Evolutionary conservation across 2,113 vertebrate species (phyloP).

Genomic region (Aegithalos caudatus): DNA sequence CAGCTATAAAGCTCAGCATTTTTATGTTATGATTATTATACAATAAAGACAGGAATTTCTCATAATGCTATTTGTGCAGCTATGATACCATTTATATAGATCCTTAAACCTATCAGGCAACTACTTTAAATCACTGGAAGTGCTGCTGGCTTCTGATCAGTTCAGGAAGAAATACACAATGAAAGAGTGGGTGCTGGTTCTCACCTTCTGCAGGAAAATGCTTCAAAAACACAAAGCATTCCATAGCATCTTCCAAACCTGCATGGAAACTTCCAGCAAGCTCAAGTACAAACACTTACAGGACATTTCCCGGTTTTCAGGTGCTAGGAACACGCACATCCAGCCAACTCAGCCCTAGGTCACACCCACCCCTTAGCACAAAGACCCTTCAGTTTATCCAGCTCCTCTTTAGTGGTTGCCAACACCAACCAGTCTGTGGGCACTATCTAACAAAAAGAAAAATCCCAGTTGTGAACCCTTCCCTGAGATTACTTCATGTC

Average conservation of each 20-base stretch:
- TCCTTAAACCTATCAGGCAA: constrained; percentile 1
- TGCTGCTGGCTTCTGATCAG: not conserved
- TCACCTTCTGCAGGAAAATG: not conserved
- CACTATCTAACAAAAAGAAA: not conserved
- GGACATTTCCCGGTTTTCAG: not conserved
- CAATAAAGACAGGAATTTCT: constrained; percentile 17
- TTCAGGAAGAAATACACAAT: not conserved
- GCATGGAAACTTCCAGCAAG: not conserved
- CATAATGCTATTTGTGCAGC: not conserved
- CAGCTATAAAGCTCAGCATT: not conserved
- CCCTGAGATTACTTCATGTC: not conserved
- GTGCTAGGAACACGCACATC: not conserved
- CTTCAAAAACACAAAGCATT: not conserved
- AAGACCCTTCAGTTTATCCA: not conserved
- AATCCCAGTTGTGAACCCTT: not conserved
- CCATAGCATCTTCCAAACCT: not conserved
- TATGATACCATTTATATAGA: not conserved
- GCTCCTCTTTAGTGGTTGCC: not conserved
- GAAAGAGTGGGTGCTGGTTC: not conserved
- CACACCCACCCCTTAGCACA: not conserved
- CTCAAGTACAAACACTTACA: not conserved
- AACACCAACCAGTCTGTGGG: not conserved
- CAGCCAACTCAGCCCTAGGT: not conserved
- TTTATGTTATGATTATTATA: constrained; percentile 16
- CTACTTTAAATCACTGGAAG: constrained; percentile 9